Conservation (phyloP, 2,113 vertebrate genomes). For the Pampusana beccarii region DNA sequence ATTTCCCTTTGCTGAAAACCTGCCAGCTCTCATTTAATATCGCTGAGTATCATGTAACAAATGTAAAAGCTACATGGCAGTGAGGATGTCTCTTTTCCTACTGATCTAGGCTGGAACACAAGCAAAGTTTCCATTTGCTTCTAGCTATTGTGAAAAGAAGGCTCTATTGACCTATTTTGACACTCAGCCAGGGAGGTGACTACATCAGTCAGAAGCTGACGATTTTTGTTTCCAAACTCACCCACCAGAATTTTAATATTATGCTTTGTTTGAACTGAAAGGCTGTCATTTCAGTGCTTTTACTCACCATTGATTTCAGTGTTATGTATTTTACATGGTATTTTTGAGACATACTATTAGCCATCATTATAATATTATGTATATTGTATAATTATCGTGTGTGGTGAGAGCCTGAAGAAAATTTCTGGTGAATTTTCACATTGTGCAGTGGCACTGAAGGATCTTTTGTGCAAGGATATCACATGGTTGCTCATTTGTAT, state of each 20-base stretch:
- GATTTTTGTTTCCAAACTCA: conserved; percentile 55
- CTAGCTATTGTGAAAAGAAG: conserved; percentile 48
- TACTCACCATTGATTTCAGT: background rate
- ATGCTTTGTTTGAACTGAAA: conserved; percentile 12
- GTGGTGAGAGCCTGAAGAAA: background rate
- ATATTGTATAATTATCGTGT: background rate
- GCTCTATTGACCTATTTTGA: conserved; percentile 60
- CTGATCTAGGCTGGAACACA: background rate
- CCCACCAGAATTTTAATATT: conserved; percentile 55
- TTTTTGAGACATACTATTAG: background rate
- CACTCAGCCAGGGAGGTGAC: conserved; percentile 57
- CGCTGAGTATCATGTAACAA: conserved; percentile 1
- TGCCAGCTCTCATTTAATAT: conserved; percentile 18
- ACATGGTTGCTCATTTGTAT: background rate
- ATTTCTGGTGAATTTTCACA: background rate
- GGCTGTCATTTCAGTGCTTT: conserved; percentile 3
- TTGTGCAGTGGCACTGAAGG: fast-evolving
- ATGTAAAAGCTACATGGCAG: conserved; percentile 30
- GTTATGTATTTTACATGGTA: background rate
- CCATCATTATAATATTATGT: background rate
- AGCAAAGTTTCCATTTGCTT: conserved; percentile 66
- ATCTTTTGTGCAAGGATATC: background rate
- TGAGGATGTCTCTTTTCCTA: background rate
- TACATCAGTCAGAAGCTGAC: conserved; percentile 63
- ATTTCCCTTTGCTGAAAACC: conserved; percentile 14